These are phyloP conservation scores for Falco novaeseelandiae DNA, from an alignment of 2,797 vertebrate species.

Conservation along the genomic window DNA sequence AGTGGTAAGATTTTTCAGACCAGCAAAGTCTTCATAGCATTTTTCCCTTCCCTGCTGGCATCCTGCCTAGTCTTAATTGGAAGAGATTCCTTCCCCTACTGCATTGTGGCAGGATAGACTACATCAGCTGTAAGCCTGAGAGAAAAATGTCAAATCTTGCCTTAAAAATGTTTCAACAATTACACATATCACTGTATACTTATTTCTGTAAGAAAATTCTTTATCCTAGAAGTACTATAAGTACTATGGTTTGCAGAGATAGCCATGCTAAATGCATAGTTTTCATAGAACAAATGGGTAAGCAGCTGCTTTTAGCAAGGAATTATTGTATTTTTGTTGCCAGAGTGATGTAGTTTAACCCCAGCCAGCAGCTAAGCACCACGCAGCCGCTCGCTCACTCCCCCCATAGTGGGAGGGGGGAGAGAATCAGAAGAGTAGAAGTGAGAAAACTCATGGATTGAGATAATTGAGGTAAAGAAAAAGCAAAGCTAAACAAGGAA, in stretches of 20 bases:
- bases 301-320: conserved; percentile 40
- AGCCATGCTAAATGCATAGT: background rate
- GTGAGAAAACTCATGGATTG: too few species aligned
- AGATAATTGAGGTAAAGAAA: too few species aligned
- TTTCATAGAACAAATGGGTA: conserved; percentile 27
- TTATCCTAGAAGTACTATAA: conserved; percentile 26
- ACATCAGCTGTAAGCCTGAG: background rate
- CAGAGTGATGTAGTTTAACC: background rate
- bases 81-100: background rate
- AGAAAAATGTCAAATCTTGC: background rate
- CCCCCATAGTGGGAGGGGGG: too few species aligned
- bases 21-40: background rate
- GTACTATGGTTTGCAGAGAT: conserved; percentile 35
- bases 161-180: conserved; percentile 27
- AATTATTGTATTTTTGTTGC: background rate
- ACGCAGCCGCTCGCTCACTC: too few species aligned
- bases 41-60: background rate
- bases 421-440: too few species aligned
- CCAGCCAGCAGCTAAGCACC: too few species aligned
- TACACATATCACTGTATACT: conserved; percentile 13
- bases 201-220: conserved; percentile 43
- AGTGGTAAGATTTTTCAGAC: background rate
- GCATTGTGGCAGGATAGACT: background rate
- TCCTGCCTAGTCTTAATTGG: background rate
- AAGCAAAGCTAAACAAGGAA: too few species aligned